Evolutionary conservation across 2,113 vertebrate species (phyloP).

Genomic region (Taxidea taxus): DNA sequence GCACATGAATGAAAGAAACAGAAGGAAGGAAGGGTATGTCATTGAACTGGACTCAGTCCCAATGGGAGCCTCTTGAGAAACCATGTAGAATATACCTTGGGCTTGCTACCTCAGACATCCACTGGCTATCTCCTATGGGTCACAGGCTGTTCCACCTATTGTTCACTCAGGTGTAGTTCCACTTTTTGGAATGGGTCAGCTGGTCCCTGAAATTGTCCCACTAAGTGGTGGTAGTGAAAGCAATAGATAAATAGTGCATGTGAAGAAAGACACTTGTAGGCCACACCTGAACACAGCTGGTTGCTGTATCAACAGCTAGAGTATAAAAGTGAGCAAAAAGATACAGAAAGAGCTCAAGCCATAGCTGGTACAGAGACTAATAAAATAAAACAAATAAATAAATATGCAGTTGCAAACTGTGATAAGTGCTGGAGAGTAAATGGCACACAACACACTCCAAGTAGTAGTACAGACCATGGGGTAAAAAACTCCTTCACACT

Average conservation of each 20-base stretch:
- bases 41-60: not conserved
- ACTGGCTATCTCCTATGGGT: not conserved
- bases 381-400: not conserved
- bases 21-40: not conserved
- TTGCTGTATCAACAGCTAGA: not conserved
- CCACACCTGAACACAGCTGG: not conserved
- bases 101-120: not conserved
- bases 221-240: not conserved
- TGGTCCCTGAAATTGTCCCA: not conserved
- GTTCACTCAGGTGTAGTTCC: not conserved
- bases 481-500: not conserved
- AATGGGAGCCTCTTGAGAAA: not conserved
- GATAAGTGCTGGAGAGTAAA: not conserved
- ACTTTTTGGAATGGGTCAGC: not conserved
- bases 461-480: too few species aligned
- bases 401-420: not conserved
- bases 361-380: not conserved
- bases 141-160: not conserved
- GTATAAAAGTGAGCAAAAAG: not conserved
- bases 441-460: not conserved
- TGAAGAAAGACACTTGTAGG: not conserved
- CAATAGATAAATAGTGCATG: not conserved
- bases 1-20: not conserved
- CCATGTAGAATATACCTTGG: not conserved
- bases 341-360: not conserved